These are phyloP conservation scores for Orthonevra nobilis DNA, from an alignment of 2,888 invertebrate genomes.

Conservation along the genomic window DNA sequence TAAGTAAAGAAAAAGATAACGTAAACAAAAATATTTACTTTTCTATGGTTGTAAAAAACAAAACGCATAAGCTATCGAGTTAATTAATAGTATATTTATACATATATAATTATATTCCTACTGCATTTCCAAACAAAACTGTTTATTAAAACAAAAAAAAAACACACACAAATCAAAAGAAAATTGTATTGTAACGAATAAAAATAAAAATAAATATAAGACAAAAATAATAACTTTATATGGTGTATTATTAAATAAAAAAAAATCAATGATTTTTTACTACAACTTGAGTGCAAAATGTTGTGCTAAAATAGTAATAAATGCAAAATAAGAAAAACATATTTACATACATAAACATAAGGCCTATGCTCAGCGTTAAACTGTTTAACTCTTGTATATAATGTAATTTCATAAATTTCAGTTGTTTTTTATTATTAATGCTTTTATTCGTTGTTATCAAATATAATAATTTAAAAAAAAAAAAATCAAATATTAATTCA, in stretches of 20 bases:
- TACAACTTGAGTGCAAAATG: conserved; percentile 54
- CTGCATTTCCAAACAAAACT: conserved; percentile 65
- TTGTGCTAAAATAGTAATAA: conserved; percentile 63
- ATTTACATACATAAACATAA: conserved; percentile 62
- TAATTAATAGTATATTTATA: conserved; percentile 64
- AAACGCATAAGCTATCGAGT: conserved; percentile 70
- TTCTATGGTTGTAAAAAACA: conserved; percentile 68
- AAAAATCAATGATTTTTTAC: conserved; percentile 49
- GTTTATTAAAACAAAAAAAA: conserved; percentile 62
- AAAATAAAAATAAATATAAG: conserved; percentile 37
- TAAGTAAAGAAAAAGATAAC: conserved; percentile 60
- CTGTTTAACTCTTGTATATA: conserved; percentile 53
- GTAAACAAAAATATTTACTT: conserved; percentile 70
- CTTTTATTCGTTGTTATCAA: conserved; percentile 27
- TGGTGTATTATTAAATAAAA: conserved; percentile 41
- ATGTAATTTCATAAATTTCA: conserved; percentile 32
- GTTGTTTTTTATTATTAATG: conserved; percentile 10
- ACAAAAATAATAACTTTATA: conserved; percentile 53
- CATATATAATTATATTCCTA: conserved; percentile 61
- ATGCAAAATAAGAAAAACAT: conserved; percentile 35
- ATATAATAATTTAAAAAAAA: neutral
- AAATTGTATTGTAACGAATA: conserved; percentile 67
- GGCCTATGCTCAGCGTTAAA: conserved; percentile 60
- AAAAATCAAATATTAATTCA: conserved; percentile 10
- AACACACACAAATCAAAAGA: too few species aligned